Percentiles rank a stretch among this genome's conserved stretches.
These are phyloP conservation scores for Drosophila birchii DNA, from an alignment of 2,888 invertebrate genomes.

Conservation along the genomic window DNA sequence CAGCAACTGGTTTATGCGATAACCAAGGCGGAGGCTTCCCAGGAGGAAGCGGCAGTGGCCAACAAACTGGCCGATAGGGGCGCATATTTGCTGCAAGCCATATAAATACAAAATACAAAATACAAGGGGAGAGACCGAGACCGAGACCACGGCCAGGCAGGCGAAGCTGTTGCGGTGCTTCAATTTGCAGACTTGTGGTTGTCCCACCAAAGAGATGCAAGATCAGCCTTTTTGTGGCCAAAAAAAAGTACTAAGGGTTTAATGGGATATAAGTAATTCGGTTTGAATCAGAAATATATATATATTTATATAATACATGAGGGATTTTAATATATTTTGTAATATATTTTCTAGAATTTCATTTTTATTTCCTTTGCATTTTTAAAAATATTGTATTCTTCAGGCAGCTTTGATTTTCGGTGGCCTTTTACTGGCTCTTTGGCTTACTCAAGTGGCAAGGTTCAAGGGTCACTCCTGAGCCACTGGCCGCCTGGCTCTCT, in stretches of 20 bases:
- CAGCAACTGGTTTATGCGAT: conserved; percentile 43
- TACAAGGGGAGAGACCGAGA: conserved; percentile 7
- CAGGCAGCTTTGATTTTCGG: background rate
- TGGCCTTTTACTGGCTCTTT: background rate
- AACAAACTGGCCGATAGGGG: conserved; percentile 68
- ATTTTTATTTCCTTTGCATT: background rate
- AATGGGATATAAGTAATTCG: background rate
- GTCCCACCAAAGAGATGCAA: conserved; percentile 61
- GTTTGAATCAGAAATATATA: background rate
- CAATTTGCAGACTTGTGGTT: conserved; percentile 62
- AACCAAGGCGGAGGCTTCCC: conserved; percentile 3
- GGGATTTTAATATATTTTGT: no score
- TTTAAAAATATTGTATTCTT: background rate
- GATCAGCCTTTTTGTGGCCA: conserved; percentile 23
- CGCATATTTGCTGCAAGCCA: conserved; percentile 78
- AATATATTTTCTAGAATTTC: background rate
- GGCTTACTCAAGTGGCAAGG: conserved; percentile 9
- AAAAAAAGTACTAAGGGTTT: rapidly evolving
- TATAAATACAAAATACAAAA: conserved; percentile 64
- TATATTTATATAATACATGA: background rate
- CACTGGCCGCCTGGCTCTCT: background rate
- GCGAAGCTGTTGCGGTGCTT: conserved; percentile 72
- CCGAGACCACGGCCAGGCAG: conserved; percentile 6
- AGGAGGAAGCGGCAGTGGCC: conserved; percentile 17
- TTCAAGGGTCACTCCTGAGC: conserved; percentile 49